phyloP scores from a whole-genome alignment of 2,113 vertebrate genomes.

The Petrocephalus zakoni region DNA sequence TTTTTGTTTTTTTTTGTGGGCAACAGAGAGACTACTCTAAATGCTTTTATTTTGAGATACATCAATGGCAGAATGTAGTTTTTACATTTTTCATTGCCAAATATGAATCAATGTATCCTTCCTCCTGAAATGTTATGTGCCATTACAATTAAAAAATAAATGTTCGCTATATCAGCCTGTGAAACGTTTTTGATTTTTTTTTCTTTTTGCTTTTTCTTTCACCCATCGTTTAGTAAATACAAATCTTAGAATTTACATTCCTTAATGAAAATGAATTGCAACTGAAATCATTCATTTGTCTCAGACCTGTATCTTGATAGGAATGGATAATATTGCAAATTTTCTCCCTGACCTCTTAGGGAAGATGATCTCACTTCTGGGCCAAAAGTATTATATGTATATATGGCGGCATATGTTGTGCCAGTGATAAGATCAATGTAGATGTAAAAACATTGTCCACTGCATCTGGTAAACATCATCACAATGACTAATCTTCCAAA shows the following conservation, averaged over 20 bases:
- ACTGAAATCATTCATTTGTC: not conserved
- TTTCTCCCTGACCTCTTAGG: not conserved
- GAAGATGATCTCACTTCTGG: not conserved
- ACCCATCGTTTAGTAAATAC: not conserved
- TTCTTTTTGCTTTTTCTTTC: not conserved
- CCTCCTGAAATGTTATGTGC: slow-evolving; percentile 24
- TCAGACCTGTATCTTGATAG: not conserved
- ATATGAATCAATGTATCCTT: slow-evolving; percentile 18
- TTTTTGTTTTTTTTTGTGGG: not conserved
- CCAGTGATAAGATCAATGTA: not conserved
- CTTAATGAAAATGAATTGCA: not conserved
- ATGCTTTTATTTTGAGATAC: not conserved
- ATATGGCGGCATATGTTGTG: not conserved
- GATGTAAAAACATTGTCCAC: not conserved
- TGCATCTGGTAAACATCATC: not conserved
- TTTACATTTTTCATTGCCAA: slow-evolving; percentile 17
- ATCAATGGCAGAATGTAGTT: slow-evolving; percentile 6
- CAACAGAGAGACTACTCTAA: not conserved
- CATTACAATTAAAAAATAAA: slow-evolving; percentile 41
- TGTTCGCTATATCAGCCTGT: slow-evolving; percentile 10
- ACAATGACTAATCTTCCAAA: not conserved
- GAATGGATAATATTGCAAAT: not conserved
- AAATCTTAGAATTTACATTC: not conserved
- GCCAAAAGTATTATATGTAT: not conserved
- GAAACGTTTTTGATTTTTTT: slow-evolving; percentile 17